Evolutionary conservation across 2,797 vertebrate genomes (phyloP), one percentile per base, ranked within the genome.

Genomic region (Ptychobarbus kaznakovi): DNA sequence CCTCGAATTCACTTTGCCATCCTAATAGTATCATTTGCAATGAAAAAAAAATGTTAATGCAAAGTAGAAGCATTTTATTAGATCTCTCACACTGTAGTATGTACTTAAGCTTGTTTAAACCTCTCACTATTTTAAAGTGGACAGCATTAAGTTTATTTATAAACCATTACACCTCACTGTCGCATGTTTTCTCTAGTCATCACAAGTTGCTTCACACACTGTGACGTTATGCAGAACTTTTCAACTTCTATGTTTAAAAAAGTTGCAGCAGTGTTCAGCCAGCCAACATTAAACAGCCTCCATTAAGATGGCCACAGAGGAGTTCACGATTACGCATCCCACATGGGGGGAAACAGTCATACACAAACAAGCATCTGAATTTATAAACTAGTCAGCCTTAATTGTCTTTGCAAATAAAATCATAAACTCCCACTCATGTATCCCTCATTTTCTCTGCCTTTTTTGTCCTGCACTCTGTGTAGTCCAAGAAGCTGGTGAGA

Each of bases 391-490:
- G 83, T 86, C 81, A 83, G 65, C 73, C 87, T 85, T 88, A 82
- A 89, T 87, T 88, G 69, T 86, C 81, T 82, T 76, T 61, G 74
- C 66, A 88, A 89, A 87, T 86, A 65, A 89, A 89, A 85, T 89
- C 86, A 89, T 78, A 80, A 87, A 87, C 90, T 77, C 87, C 86
- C 42, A 84, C 88, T 70, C 79, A 72, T 42, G 69, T 77, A 72
- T 73, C 80, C 49, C 44, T 87, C 80, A 82, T 65, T 72, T 82
- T 72, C 61, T 69, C 77, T 74, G 68, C 70, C 61, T 85, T 79
- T 74, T 87, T 76, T 28, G 40, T 80, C 38, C 81, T 51, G 56
- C 42, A 58, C 76, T 84, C 20, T 32, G 38, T 77, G 68, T 22
- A 72, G 81, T 69, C 68, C 66, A 66, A 69, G 75, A 82, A 83